Evolutionary conservation across 2,113 vertebrate genomes (phyloP).

Genomic region (Morphnarchus princeps): DNA sequence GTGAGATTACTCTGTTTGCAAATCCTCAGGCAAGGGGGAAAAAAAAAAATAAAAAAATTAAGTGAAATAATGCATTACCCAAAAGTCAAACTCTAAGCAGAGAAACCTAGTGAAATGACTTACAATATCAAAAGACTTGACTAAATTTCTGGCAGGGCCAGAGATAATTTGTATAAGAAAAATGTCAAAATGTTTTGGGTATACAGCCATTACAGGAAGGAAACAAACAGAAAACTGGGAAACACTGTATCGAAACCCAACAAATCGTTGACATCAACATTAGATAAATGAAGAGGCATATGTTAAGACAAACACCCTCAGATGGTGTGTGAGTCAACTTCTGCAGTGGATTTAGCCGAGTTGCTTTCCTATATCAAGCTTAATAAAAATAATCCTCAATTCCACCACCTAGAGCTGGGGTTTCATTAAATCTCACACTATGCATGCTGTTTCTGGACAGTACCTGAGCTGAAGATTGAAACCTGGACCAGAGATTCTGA

Average conservation of each 20-base stretch:
- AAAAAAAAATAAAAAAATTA: background rate
- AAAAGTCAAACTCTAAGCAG: background rate
- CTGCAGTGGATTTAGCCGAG: background rate
- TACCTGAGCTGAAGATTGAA: background rate
- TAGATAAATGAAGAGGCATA: conserved; percentile 30
- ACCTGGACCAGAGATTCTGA: background rate
- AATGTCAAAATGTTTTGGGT: conserved; percentile 20
- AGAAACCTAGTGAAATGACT: background rate
- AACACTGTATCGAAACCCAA: background rate
- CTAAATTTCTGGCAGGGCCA: background rate
- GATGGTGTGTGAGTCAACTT: conserved; percentile 34
- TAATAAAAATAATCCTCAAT: background rate
- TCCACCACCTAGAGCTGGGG: background rate
- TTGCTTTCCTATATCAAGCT: background rate
- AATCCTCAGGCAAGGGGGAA: background rate
- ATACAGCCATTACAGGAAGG: background rate
- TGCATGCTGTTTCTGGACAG: background rate
- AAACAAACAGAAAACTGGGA: conserved; percentile 53
- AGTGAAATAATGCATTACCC: background rate
- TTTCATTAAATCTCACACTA: background rate
- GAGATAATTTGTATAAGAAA: background rate
- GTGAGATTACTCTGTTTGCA: background rate
- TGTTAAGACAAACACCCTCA: conserved; percentile 56
- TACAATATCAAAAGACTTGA: background rate
- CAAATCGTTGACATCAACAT: conserved; percentile 23